Evolutionary conservation across 2,113 vertebrate species (phyloP).

Genomic region (Orycteropus afer): DNA sequence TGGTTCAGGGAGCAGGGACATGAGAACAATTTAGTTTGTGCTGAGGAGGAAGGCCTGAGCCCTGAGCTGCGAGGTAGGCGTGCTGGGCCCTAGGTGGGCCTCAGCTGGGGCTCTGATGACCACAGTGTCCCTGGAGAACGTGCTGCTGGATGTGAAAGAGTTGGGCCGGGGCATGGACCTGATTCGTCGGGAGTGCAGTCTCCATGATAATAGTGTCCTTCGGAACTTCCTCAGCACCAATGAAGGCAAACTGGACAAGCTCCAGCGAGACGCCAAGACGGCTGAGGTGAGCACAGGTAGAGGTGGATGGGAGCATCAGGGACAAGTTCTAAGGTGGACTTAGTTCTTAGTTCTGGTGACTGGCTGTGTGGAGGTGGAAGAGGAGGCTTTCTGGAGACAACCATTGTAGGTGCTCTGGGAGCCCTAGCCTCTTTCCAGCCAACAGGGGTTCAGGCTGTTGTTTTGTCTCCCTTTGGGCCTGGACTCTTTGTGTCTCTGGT

Average conservation of each 20-base stretch:
- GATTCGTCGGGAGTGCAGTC: constrained; percentile 93
- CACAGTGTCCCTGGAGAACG: constrained; percentile 96
- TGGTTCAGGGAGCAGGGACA: neutral
- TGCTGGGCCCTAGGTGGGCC: neutral
- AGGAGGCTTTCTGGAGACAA: accelerated
- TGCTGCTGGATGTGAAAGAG: constrained; percentile 96
- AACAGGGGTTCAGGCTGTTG: neutral
- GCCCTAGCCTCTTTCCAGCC: neutral
- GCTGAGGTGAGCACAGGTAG: constrained; percentile 88
- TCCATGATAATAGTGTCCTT: constrained; percentile 93
- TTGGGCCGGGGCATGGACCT: constrained; percentile 97
- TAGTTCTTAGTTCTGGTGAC: too few relatives aligned
- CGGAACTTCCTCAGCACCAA: constrained; percentile 91
- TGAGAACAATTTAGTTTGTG: neutral
- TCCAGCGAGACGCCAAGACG: constrained; percentile 94
- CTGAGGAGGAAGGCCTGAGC: neutral
- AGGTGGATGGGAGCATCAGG: neutral
- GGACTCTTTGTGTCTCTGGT: neutral
- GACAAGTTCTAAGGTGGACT: too few relatives aligned
- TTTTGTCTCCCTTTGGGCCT: neutral
- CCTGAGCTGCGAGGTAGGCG: neutral
- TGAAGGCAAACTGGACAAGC: constrained; percentile 93
- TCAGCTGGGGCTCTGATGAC: constrained; percentile 36
- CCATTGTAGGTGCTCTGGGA: neutral
- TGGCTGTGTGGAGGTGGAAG: neutral